These are phyloP conservation scores for Keiferia lycopersicella DNA, from an alignment of 2,888 invertebrate genomes.

Conservation along the genomic window DNA sequence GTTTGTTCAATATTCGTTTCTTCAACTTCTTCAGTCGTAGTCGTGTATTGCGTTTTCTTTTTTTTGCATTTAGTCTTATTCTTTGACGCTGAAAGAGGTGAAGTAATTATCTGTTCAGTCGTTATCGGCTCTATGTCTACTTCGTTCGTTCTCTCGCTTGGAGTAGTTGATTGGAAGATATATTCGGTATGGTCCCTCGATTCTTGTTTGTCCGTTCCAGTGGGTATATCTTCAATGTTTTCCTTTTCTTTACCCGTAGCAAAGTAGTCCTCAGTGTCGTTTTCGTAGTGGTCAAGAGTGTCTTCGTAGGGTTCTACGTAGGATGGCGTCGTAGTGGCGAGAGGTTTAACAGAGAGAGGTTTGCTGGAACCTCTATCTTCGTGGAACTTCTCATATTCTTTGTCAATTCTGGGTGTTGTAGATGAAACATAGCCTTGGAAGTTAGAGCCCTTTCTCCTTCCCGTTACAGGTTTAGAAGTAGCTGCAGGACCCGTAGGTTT, in stretches of 20 bases:
- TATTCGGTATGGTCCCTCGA: conserved; percentile 58
- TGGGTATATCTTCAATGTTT: conserved; percentile 33
- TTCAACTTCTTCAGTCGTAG: conserved; percentile 38
- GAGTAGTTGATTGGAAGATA: conserved; percentile 36
- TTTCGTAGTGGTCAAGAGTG: conserved; percentile 43
- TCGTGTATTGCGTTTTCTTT: conserved; percentile 55
- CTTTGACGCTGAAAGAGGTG: conserved; percentile 48
- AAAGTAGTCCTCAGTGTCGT: conserved; percentile 38
- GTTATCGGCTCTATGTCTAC: conserved; percentile 42
- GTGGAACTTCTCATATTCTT: conserved; percentile 45
- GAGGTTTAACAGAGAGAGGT: conserved; percentile 35
- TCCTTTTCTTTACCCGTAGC: conserved; percentile 35
- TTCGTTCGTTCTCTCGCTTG: conserved; percentile 45
- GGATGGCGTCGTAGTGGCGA: conserved; percentile 38
- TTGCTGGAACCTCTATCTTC: conserved; percentile 29
- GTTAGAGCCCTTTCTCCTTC: conserved; percentile 70
- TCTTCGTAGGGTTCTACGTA: conserved; percentile 44
- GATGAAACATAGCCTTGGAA: conserved; percentile 64
- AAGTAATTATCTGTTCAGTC: conserved; percentile 45
- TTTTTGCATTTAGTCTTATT: conserved; percentile 73
- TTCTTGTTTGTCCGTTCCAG: conserved; percentile 42
- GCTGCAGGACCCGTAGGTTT: conserved; percentile 35
- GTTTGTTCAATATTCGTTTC: background rate
- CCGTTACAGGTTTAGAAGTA: conserved; percentile 39
- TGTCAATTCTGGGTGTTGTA: conserved; percentile 49